Evolutionary conservation across 2,797 vertebrate genomes (phyloP), one percentile per base, ranked within the genome.

Genomic region (Tauraco hartlaubi): DNA sequence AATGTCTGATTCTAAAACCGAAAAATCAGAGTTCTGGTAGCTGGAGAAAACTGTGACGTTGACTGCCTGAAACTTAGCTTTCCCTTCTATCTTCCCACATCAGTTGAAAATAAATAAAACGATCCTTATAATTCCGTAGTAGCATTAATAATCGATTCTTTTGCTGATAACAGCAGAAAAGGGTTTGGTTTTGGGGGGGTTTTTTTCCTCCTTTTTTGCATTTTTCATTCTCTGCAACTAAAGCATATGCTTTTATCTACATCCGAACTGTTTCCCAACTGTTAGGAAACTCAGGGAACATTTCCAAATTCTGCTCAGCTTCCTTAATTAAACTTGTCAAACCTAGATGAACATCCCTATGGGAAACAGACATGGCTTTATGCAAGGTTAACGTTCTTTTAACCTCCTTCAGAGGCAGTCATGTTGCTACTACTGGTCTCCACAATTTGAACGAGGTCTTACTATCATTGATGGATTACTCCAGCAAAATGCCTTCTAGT

Each of bases 311-410:
- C 56, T 62, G 2, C 73, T 48, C 2, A 31, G 20, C 23, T 90
- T 96, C 29, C 63, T 92, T 91, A 96, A 96, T 75, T 96, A 94
- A 94, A 95, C 76, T 75, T 68, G 23, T 92, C 49, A 83, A 88
- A 85, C 29, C 15, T 23, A 72, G 52, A 74, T 90, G 49, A 91
- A 39, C 59, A 94, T 59, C 49, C 41, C 41, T 71, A 9, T 58
- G 22, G 55, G 31, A 82, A 85, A 85, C 1, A 86, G 71, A 37
- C 46, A 28, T 11, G 51, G 15, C 21, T 95, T 90, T 86, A 63
- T 68, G 58, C 25, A 81, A 59, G 69, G 64, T 68, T 73, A 91
- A 73, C 17, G 0, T 59, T 85, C 73, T 89, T 76, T 64, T 62
- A 79, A 69, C 7, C 9, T 85, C 37, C 62, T 89, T 68, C 39